These are phyloP conservation scores for Alosa alosa DNA, from an alignment of 2,113 vertebrate species.

Conservation along the genomic window DNA sequence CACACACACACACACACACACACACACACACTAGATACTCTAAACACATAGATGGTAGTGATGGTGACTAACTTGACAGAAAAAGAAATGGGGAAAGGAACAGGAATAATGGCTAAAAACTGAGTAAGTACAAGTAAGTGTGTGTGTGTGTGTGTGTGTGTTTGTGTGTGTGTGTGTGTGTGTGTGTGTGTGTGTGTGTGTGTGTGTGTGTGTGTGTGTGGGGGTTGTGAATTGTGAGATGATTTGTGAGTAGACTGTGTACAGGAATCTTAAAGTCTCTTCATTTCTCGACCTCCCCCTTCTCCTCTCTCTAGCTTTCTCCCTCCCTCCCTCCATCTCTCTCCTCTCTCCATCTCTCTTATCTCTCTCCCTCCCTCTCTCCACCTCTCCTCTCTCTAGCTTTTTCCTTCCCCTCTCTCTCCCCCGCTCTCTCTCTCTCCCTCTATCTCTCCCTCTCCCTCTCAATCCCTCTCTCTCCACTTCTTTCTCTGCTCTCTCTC, in stretches of 20 bases:
- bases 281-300: neutral
- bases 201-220: neutral
- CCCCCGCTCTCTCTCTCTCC: too few relatives aligned
- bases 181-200: neutral
- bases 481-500: neutral
- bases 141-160: neutral
- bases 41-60: neutral
- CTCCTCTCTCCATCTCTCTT: too few relatives aligned
- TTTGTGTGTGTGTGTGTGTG: neutral
- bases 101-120: too few relatives aligned
- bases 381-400: too few relatives aligned
- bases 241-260: neutral
- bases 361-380: too few relatives aligned
- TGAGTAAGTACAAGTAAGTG: too few relatives aligned
- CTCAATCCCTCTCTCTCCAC: too few relatives aligned
- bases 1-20: neutral
- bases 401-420: too few relatives aligned
- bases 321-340: neutral
- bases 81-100: too few relatives aligned
- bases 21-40: neutral
- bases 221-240: neutral
- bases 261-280: neutral
- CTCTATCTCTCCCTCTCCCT: too few relatives aligned
- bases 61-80: too few relatives aligned
- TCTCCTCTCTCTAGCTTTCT: neutral